A percentile compares a stretch with the other conserved stretches of the same genome.
Conservation (phyloP, 1,140 invertebrate species). For the Drosophila neocordata region DNA sequence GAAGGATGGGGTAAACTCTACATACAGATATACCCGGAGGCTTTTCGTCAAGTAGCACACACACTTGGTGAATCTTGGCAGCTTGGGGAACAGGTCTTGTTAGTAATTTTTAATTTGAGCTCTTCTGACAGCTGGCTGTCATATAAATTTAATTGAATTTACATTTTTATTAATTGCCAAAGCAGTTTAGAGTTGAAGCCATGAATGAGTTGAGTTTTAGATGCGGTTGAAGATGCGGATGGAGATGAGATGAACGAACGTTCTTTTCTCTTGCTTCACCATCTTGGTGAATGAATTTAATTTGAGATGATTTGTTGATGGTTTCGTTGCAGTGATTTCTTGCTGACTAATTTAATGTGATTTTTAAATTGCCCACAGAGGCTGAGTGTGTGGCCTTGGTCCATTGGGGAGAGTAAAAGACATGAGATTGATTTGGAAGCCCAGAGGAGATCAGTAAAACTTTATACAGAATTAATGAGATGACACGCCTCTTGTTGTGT, state of each 20-base stretch:
- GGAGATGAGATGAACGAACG: conserved; percentile 53
- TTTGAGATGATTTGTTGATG: conserved; percentile 81
- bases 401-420: neutral
- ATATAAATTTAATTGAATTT: conserved; percentile 83
- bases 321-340: conserved; percentile 81
- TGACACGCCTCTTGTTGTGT: conserved; percentile 53
- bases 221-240: conserved; percentile 6
- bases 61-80: neutral
- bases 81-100: conserved; percentile 69
- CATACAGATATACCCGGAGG: conserved; percentile 40
- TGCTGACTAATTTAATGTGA: conserved; percentile 81
- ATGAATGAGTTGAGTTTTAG: conserved; percentile 11
- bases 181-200: conserved; percentile 6
- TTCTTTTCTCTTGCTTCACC: neutral
- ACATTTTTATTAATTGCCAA: conserved; percentile 82
- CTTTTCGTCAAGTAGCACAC: conserved; percentile 54
- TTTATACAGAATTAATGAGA: conserved; percentile 60
- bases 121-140: conserved; percentile 82
- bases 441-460: conserved; percentile 22
- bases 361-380: conserved; percentile 73
- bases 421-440: conserved; percentile 65
- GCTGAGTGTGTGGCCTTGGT: conserved; percentile 67
- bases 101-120: conserved; percentile 83
- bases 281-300: conserved; percentile 74
- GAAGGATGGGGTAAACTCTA: conserved; percentile 29